Base-by-base conservation (phyloP, 1,140 invertebrate species). In the Campoletis sonorensis region DNA sequence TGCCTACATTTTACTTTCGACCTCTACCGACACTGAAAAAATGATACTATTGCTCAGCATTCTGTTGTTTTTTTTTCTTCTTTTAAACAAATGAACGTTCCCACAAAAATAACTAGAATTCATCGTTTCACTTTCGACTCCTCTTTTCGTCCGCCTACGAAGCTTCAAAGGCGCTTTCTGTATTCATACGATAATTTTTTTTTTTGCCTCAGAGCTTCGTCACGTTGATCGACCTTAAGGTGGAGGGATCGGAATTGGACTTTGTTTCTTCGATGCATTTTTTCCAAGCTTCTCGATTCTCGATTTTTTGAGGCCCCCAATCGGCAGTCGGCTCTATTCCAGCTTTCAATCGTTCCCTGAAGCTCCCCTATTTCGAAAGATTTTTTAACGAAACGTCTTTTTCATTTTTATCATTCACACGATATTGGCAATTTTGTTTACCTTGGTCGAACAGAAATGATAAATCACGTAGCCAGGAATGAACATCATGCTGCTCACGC, bases 391-490 rank as follows among this genome's bases (percentile, higher is more conserved):
- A 26, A 15, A 30, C 21, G 21, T 23, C 26, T 16, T 67, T 27
- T 26, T 4, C 21, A 0, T 10, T n/a, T 45, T 4, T 45, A 13
- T 1, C 5, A 45, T 13, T 45, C 8, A 10, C 5, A 45, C 13
- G 40, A 13, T 45, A 45, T 45, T 13, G 11, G 11, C 13, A 30
- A 70, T 70, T 70, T 33, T 70, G 26, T 30, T 33, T 71, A 90
- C 89, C 85, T 89, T 89, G 18, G 82, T 77, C 21, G 79, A 86
- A 3, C 87, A 51, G 11, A 89, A 70, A 73, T 88, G 88, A 85
- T 93, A 94, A 10, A 95, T 79, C 8, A 93, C 89, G 84, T 94
- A 94, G 18, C 92, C 85, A 3, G 95, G 95, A 78, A 95, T 94
- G 79, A 92, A 94, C 0, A 94, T 80, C 80, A 95, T 92, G 4